phyloP scores from a whole-genome alignment of 2,888 invertebrate genomes.

The Spilarctia lutea region DNA sequence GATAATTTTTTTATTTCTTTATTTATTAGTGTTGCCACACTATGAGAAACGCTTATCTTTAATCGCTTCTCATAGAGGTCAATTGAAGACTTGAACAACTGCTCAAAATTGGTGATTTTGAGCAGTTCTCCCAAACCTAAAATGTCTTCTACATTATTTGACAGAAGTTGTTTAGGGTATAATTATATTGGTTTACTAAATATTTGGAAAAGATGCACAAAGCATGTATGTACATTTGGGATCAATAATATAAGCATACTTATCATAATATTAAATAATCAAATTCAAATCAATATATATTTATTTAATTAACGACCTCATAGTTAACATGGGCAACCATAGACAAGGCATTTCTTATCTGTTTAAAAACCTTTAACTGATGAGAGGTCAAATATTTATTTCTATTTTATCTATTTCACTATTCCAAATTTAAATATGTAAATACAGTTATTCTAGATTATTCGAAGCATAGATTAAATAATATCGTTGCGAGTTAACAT shows the following conservation, averaged over 20 bases:
- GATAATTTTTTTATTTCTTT: not conserved
- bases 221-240: not conserved
- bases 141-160: not conserved
- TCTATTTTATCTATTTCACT: not conserved
- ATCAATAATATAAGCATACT: not conserved
- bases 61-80: not conserved
- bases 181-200: too few species aligned
- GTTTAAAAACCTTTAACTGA: not conserved
- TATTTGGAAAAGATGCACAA: not conserved
- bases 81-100: not conserved
- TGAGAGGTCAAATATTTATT: not conserved
- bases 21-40: not conserved
- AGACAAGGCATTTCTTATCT: not conserved
- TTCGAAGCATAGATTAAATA: not conserved
- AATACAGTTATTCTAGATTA: not conserved
- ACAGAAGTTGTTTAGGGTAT: not conserved
- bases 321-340: not conserved
- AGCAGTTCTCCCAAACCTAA: not conserved
- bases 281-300: not conserved
- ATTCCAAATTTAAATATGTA: not conserved
- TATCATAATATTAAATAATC: not conserved
- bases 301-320: not conserved
- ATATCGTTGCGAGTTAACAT: conserved; percentile 9
- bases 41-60: not conserved
- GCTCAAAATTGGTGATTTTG: not conserved